These are phyloP conservation scores for Drosophila albomicans DNA, from an alignment of 1,140 invertebrate genomes.

Conservation along the genomic window DNA sequence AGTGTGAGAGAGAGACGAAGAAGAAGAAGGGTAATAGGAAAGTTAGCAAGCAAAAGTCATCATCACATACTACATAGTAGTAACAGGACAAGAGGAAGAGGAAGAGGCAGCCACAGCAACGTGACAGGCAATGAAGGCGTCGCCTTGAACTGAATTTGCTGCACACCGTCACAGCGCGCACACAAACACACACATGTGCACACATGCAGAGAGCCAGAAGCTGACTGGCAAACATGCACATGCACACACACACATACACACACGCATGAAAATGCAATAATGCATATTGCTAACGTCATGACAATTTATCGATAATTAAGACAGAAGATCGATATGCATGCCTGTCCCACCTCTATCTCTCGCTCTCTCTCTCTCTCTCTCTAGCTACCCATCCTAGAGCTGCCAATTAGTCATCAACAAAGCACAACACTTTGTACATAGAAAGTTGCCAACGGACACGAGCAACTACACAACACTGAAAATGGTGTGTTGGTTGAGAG, in stretches of 20 bases:
- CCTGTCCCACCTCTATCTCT: not conserved
- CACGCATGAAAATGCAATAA: conserved; percentile 11
- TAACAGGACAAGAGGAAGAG: not conserved
- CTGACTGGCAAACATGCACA: not conserved
- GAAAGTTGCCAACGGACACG: conserved; percentile 42
- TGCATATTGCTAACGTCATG: conserved; percentile 45
- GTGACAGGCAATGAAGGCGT: conserved; percentile 54
- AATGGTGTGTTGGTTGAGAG: not conserved
- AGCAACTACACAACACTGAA: conserved; percentile 17
- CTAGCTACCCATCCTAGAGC: conserved; percentile 1
- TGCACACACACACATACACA: conserved; percentile 1
- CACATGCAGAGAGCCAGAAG: not conserved
- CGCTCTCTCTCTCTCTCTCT: too few species aligned
- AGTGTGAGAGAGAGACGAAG: conserved; percentile 1
- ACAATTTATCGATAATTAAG: conserved; percentile 49
- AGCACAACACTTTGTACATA: conserved; percentile 4
- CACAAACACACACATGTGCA: conserved; percentile 6
- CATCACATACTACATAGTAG: conserved; percentile 5
- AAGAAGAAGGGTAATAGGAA: conserved; percentile 8
- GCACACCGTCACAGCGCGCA: conserved; percentile 27
- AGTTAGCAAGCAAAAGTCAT: conserved; percentile 30
- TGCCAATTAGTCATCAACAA: conserved; percentile 44
- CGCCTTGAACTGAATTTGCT: conserved; percentile 73
- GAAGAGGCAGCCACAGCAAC: conserved; percentile 7
- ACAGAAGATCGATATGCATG: conserved; percentile 37